Evolutionary conservation across 2,113 vertebrate species (phyloP).

Genomic region (Siniperca knerii): DNA sequence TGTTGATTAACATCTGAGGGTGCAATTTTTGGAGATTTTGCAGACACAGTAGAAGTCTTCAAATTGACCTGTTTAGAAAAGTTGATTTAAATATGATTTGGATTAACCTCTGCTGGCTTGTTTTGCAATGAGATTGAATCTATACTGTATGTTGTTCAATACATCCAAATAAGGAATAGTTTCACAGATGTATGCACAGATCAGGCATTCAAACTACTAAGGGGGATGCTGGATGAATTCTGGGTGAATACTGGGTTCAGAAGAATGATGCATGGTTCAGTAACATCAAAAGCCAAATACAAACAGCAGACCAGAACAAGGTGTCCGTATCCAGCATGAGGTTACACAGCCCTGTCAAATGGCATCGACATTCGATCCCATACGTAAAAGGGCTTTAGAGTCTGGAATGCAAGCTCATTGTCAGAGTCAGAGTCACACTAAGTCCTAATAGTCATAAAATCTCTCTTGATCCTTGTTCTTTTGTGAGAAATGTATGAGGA

Average conservation of each 20-base stretch:
- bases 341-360: neutral
- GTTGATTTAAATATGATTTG: slow-evolving; percentile 63
- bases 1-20: slow-evolving; percentile 77
- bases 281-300: slow-evolving; percentile 35
- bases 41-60: slow-evolving; percentile 52
- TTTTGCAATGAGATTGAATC: slow-evolving; percentile 57
- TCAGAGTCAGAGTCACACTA: neutral
- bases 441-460: neutral
- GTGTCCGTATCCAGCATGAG: neutral
- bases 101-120: slow-evolving; percentile 35
- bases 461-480: neutral
- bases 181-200: neutral
- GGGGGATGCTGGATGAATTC: neutral
- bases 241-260: neutral
- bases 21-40: slow-evolving; percentile 36
- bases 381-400: neutral
- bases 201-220: neutral
- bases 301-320: slow-evolving; percentile 18
- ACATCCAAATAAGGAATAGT: slow-evolving; percentile 25
- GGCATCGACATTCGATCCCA: neutral
- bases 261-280: slow-evolving; percentile 4
- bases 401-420: neutral
- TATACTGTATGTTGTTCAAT: slow-evolving; percentile 2
- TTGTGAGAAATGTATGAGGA: neutral
- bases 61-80: slow-evolving; percentile 62